Conservation (phyloP, 1,140 invertebrate species). For the Phthorimaea operculella region DNA sequence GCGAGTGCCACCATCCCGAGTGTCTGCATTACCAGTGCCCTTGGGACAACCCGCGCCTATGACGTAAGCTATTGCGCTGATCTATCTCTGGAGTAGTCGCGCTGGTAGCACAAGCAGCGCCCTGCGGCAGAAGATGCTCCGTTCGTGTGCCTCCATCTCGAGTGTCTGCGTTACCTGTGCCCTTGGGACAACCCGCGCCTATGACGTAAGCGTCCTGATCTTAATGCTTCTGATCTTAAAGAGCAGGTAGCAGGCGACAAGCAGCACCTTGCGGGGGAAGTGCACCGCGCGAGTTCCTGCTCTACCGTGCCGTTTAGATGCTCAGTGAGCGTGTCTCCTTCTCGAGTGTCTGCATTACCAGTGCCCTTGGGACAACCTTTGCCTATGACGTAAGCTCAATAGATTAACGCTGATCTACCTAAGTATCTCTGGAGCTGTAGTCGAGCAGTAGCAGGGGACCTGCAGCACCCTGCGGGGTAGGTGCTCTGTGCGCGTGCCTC, state of each 20-base stretch:
- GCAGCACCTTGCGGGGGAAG: constrained; percentile 74
- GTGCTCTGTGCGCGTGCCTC: constrained; percentile 73
- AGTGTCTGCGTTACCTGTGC: constrained; percentile 50
- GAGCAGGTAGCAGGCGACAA: too few relatives aligned
- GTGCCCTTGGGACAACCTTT: constrained; percentile 66
- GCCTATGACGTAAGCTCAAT: constrained; percentile 51
- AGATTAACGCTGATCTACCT: too few relatives aligned
- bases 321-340: constrained; percentile 70
- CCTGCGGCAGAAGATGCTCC: constrained; percentile 76
- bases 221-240: too few relatives aligned
- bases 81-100: too few relatives aligned
- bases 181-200: constrained; percentile 65
- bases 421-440: too few relatives aligned
- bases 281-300: constrained; percentile 76
- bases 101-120: too few relatives aligned
- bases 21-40: constrained; percentile 52
- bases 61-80: constrained; percentile 40
- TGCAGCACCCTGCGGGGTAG: constrained; percentile 78
- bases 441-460: too few relatives aligned
- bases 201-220: constrained; percentile 53
- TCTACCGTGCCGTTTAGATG: too few relatives aligned
- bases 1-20: constrained; percentile 67
- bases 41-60: constrained; percentile 65
- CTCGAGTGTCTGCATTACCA: constrained; percentile 46
- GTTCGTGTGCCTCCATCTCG: constrained; percentile 70